Conservation (phyloP, 2,797 vertebrate species). For the Sternarchorhynchus goeldii region DNA sequence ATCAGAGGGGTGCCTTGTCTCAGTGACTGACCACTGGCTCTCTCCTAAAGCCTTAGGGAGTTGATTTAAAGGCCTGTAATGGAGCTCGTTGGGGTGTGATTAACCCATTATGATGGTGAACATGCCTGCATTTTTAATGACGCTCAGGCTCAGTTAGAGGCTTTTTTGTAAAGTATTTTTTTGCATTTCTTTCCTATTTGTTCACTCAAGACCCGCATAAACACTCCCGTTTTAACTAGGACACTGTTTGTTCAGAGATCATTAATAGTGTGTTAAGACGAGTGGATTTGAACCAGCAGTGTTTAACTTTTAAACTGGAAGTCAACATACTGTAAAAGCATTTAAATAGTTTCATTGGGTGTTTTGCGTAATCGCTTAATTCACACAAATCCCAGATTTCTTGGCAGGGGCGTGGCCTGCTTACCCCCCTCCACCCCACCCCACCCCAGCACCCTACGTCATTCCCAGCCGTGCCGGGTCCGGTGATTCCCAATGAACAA, state of each 20-base stretch:
- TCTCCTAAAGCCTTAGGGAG: constrained; percentile 16
- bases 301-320: too few species aligned
- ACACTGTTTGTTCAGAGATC: too few species aligned
- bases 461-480: constrained; percentile 36
- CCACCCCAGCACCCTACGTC: background rate
- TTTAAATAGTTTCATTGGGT: too few species aligned
- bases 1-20: too few species aligned
- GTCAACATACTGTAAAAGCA: too few species aligned
- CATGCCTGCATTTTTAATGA: constrained; percentile 1
- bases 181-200: background rate
- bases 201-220: too few species aligned
- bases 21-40: background rate
- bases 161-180: background rate
- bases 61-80: background rate
- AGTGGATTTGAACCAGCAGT: too few species aligned
- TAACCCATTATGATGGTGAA: constrained; percentile 32
- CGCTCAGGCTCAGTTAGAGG: background rate
- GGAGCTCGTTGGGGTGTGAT: constrained; percentile 24
- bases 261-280: too few species aligned
- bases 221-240: too few species aligned
- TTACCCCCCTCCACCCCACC: constrained; percentile 16
- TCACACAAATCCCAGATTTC: background rate
- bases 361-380: too few species aligned
- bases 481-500: constrained; percentile 18
- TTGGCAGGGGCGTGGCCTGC: constrained; percentile 27